These are phyloP conservation scores for Spinus pinus DNA, from an alignment of 2,797 vertebrate genomes.

Conservation along the genomic window DNA sequence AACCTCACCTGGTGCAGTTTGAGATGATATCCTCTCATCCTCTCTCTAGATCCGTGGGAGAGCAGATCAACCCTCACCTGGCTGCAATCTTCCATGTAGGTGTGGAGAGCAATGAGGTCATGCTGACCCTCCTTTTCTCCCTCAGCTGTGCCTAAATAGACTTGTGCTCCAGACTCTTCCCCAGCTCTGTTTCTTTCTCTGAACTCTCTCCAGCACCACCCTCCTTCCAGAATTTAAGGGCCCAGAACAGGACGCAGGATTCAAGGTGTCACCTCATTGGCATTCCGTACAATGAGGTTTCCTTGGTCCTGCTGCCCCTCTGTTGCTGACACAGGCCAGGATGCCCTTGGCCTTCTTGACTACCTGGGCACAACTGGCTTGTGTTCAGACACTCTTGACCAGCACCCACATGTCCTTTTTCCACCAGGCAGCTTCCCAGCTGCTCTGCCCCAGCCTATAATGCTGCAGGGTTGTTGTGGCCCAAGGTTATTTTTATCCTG, in stretches of 20 bases:
- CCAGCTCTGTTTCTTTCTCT: background rate
- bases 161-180: background rate
- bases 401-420: background rate
- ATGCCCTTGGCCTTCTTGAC: background rate
- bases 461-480: background rate
- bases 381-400: background rate
- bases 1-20: fast-evolving
- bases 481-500: background rate
- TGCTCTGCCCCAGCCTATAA: background rate
- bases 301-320: background rate
- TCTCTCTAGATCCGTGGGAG: background rate
- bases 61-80: background rate
- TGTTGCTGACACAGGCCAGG: background rate
- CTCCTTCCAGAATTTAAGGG: background rate
- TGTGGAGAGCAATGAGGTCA: too few relatives aligned
- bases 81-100: too few relatives aligned
- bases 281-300: background rate
- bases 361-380: background rate
- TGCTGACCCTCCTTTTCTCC: background rate
- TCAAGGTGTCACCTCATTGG: background rate
- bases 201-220: background rate
- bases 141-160: background rate
- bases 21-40: background rate
- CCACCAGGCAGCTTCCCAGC: background rate
- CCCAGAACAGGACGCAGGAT: background rate